These are phyloP conservation scores for Danaus melanippus DNA, from an alignment of 1,140 invertebrate genomes.

Conservation along the genomic window DNA sequence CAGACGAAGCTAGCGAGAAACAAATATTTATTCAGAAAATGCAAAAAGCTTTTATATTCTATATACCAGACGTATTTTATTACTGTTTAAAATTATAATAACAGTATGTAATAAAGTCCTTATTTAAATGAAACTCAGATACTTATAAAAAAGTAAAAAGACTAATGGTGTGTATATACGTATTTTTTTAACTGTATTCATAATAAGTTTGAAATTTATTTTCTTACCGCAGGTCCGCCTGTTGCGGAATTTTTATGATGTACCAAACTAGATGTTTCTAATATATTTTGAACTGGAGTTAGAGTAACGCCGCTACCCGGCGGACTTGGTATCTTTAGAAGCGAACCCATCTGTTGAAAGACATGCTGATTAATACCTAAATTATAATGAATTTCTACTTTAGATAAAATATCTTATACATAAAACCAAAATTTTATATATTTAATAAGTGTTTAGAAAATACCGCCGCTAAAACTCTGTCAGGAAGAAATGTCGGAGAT, in stretches of 20 bases:
- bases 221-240: conserved; percentile 56
- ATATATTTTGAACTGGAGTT: conserved; percentile 47
- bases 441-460: conserved; percentile 2
- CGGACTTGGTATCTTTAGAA: conserved; percentile 46
- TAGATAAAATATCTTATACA: too few relatives aligned
- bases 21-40: not conserved
- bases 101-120: too few relatives aligned
- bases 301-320: conserved; percentile 42
- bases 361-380: not conserved
- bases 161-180: not conserved
- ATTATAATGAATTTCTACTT: too few relatives aligned
- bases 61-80: too few relatives aligned
- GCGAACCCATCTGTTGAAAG: conserved; percentile 50
- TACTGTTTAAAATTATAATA: too few relatives aligned
- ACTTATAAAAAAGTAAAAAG: too few relatives aligned
- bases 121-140: too few relatives aligned
- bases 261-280: conserved; percentile 58
- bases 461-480: conserved; percentile 1
- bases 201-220: conserved; percentile 2
- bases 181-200: conserved; percentile 1
- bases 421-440: too few relatives aligned
- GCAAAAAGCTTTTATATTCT: too few relatives aligned
- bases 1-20: conserved; percentile 81
- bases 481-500: conserved; percentile 9
- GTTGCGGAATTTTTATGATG: conserved; percentile 54